Base-by-base conservation (phyloP, 2,113 vertebrate genomes). In the Holacanthus passer region DNA sequence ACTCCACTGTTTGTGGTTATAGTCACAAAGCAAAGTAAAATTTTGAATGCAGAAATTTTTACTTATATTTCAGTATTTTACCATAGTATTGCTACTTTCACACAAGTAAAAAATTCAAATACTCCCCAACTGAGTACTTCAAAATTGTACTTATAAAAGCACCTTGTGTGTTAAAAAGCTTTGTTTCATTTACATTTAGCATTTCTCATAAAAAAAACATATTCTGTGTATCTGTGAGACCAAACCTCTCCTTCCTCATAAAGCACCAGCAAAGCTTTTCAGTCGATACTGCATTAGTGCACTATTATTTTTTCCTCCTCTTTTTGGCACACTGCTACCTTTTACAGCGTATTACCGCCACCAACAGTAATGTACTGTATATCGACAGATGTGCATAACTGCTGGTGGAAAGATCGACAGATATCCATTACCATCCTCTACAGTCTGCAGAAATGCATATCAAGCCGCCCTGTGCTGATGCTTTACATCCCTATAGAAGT, bases 391-490 rank as follows among this genome's bases (percentile, higher is more conserved):
- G 52, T 79, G 5, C 10, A 24, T 27, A 73, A 62, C 24, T 52
- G 29, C 32, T 65, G 29, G 50, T 68, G 68, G 64, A 75, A 72
- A 73, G 47, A 79, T 63, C 24, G 22, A 73, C 37, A 31, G 41
- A 65, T 71, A 69, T 82, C 79, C 82, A 85, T 85, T 85, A 81
- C 29, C 55, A 14, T 81, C 56, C 43, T 73, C 68, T 55, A 35
- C 27, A 74, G 52, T 68, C 27, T 65, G 73, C 76, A 83, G 39
- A 73, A 79, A 60, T 67, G 39, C 70, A 55, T 35, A 79, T 79
- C 39, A 24, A 27, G 60, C 64, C 32, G 14, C 35, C 11, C 20
- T 29, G 16, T 12, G 32, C 76, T 65, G n/a, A 60, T 14, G 24
- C 65, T 60, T 41, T 48, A 32, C 2, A 32, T 16, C 29, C 7